A percentile compares a stretch with the other conserved stretches of the same genome.
Evolutionary conservation across 1,140 invertebrate species (phyloP).

Genomic region (Nasonia longicornis): DNA sequence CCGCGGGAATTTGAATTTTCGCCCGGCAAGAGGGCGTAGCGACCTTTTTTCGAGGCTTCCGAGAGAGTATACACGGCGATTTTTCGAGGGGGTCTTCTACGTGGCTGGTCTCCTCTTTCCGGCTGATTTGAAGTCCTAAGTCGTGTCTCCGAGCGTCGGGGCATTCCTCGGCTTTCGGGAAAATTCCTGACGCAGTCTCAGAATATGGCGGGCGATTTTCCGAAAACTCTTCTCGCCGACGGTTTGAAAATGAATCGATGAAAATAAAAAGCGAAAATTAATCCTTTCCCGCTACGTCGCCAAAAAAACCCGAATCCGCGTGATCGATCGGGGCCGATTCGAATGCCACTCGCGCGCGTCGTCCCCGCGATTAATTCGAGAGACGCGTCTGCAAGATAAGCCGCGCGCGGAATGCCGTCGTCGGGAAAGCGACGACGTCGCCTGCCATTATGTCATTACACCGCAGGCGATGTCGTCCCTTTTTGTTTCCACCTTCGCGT

Average conservation of each 20-base stretch:
- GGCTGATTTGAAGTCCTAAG: conserved; percentile 42
- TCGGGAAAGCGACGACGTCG: background rate
- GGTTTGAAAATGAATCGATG: too few species aligned
- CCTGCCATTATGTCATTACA: conserved; percentile 39
- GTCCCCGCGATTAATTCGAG: conserved; percentile 27
- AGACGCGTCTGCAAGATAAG: background rate
- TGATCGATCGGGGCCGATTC: conserved; percentile 33
- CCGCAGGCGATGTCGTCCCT: background rate
- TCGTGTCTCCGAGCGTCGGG: background rate
- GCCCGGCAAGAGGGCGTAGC: conserved; percentile 31
- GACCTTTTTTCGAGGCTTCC: conserved; percentile 18
- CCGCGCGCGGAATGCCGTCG: background rate
- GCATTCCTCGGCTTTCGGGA: conserved; percentile 20
- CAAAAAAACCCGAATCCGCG: background rate
- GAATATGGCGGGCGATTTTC: conserved; percentile 2
- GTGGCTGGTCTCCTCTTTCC: conserved; percentile 42
- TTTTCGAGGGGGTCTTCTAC: conserved; percentile 37
- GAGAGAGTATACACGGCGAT: background rate
- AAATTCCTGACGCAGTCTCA: conserved; percentile 11
- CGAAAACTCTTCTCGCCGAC: background rate
- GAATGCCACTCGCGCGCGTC: background rate
- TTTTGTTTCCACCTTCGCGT: conserved; percentile 2
- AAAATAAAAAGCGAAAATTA: background rate
- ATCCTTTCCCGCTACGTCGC: background rate
- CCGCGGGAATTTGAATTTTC: conserved; percentile 39